Base-by-base conservation (phyloP, 2,888 invertebrate genomes). In the Molorchus minor region DNA sequence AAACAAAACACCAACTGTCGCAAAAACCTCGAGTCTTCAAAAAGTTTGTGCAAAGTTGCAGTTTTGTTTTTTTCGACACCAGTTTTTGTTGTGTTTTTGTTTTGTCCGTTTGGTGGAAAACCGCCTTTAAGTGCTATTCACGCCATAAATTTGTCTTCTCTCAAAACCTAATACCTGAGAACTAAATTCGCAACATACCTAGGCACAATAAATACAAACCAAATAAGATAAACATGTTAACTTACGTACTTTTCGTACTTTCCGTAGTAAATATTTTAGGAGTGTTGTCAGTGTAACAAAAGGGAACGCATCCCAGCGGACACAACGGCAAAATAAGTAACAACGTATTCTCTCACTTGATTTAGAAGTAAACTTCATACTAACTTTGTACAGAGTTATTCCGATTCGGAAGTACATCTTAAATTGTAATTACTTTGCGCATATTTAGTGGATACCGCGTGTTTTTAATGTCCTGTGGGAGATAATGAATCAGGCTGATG, bases 401-500 rank as follows among this genome's bases (percentile, higher is more conserved):
- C 71, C 64, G 56, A 67, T 71, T 67, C 69, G 71, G 72, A 72
- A 72, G 72, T 75, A 75, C 68, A 71, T 74, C 73, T 73, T 70
- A 69, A 70, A 70, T 73, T 70, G 76, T 74, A 76, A 76, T 77
- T 77, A 77, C 75, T 73, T 72, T 69, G 72, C 72, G 78, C 77
- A 78, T 79, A 78, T 79, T 79, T 79, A 79, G 77, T 77, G 73
- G 75, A 73, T 71, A 71, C 73, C 75, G 73, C 72, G 75, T 77
- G 78, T 77, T 78, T 77, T 76, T 76, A 78, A 76, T 74, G 77
- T 72, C 75, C 74, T 73, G 46, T 62, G 71, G 73, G 75, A 74
- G 70, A 62, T 63, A 72, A 75, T 78, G 75, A 77, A 77, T 78
- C 78, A 76, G 67, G 55, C 61, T 62, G 63, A 43, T 70, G 77